These are phyloP conservation scores for Orthosia cruda DNA, from an alignment of 2,888 invertebrate genomes.

Conservation along the genomic window DNA sequence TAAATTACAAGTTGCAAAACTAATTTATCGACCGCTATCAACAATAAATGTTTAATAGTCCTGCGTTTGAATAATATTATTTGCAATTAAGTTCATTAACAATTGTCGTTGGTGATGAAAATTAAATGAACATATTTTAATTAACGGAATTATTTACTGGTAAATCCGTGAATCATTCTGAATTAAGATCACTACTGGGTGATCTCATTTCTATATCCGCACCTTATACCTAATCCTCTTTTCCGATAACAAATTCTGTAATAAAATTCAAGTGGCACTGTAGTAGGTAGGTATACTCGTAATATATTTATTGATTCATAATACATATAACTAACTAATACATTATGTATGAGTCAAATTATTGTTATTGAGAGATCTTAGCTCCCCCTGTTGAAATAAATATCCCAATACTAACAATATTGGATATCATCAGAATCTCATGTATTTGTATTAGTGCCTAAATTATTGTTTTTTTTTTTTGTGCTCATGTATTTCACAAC, in stretches of 20 bases:
- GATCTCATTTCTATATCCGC: conserved; percentile 70
- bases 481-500: background rate
- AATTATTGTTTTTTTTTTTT: conserved; percentile 5
- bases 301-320: conserved; percentile 50
- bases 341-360: conserved; percentile 63
- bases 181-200: conserved; percentile 52
- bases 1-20: conserved; percentile 21
- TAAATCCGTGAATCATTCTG: conserved; percentile 45
- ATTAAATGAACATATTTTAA: conserved; percentile 15
- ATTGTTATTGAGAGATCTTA: conserved; percentile 53
- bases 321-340: conserved; percentile 47
- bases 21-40: conserved; percentile 50
- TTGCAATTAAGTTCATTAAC: conserved; percentile 9
- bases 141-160: conserved; percentile 23
- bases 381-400: conserved; percentile 51
- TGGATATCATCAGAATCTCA: conserved; percentile 16
- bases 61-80: conserved; percentile 14
- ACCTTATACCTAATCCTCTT: conserved; percentile 55
- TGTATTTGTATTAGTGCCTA: conserved; percentile 27
- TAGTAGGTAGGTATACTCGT: conserved; percentile 27
- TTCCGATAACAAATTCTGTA: conserved; percentile 62
- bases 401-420: conserved; percentile 32
- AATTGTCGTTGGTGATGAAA: conserved; percentile 36
- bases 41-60: conserved; percentile 22
- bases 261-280: conserved; percentile 56